Evolutionary conservation across 1,140 invertebrate species (phyloP).

Genomic region (Ylistrum balloti): DNA sequence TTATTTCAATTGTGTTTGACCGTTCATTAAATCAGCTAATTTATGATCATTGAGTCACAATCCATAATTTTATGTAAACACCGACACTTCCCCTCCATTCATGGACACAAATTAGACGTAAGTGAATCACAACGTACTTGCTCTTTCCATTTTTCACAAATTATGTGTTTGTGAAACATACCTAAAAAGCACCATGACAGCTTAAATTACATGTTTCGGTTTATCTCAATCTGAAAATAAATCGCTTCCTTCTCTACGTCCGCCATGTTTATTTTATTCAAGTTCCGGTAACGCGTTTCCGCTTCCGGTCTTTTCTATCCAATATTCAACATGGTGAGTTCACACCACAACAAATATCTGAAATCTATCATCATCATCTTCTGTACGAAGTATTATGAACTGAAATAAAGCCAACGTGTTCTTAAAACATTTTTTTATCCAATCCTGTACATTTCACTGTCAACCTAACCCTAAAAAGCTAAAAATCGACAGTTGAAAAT

Average conservation of each 20-base stretch:
- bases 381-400: neutral
- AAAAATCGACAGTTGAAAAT: neutral
- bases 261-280: neutral
- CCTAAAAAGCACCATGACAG: neutral
- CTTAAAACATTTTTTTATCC: neutral
- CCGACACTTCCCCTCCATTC: neutral
- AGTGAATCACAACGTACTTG: neutral
- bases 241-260: conserved; percentile 19
- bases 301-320: conserved; percentile 53
- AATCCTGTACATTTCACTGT: neutral
- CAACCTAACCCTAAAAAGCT: neutral
- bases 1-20: no score
- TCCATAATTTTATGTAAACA: conserved; percentile 27
- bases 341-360: neutral
- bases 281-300: neutral
- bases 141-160: neutral
- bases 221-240: neutral
- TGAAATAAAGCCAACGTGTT: neutral
- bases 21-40: neutral
- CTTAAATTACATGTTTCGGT: neutral
- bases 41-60: conserved; percentile 2
- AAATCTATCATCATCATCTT: neutral
- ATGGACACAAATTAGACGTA: neutral
- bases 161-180: neutral
- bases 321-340: conserved; percentile 55